Evolutionary conservation across 35 echinoderm and acorn worm species (phyloP).

Genomic region (Lytechinus pictus): DNA sequence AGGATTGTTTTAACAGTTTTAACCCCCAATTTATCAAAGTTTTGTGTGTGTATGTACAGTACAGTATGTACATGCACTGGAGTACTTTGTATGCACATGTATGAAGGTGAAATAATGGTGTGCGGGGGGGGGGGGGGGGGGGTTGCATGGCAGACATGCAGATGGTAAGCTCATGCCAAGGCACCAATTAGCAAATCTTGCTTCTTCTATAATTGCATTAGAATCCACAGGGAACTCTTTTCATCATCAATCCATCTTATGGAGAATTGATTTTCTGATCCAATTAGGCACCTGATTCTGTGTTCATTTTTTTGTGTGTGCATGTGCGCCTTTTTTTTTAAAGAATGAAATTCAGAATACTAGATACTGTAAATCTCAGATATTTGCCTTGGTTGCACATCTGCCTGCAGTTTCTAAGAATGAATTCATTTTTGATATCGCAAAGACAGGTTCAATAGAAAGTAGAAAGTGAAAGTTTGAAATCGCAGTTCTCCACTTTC

Average conservation of each 20-base stretch:
- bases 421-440: background rate
- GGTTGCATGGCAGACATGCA: background rate
- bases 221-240: background rate
- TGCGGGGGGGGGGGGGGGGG: background rate
- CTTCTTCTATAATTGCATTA: background rate
- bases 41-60: no score
- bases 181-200: background rate
- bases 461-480: background rate
- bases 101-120: background rate
- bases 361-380: background rate
- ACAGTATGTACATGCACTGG: no score
- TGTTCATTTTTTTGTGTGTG: background rate
- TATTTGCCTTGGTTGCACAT: background rate
- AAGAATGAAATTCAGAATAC: background rate
- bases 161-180: background rate
- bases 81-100: no score
- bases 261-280: background rate
- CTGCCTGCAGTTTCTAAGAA: background rate
- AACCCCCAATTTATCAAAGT: no score
- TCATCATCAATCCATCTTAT: constrained; percentile 13
- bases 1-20: no score
- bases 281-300: background rate
- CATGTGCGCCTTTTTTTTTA: background rate
- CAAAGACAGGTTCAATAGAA: background rate
- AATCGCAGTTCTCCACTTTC: no score